These are phyloP conservation scores for Phyllostomus hastatus DNA, from an alignment of 2,113 vertebrate species.

Conservation along the genomic window DNA sequence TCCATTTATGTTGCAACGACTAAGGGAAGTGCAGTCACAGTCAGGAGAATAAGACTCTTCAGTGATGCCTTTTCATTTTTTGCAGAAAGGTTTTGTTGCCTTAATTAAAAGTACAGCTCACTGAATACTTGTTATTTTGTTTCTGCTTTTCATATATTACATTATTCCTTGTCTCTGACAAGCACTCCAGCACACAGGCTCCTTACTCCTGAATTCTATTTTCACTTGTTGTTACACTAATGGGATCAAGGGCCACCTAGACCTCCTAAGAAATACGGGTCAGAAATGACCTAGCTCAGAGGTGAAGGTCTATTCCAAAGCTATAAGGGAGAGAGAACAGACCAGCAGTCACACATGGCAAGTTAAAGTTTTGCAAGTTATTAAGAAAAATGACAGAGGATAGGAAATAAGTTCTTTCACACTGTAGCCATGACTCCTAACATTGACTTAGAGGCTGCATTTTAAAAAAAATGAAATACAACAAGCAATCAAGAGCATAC, in stretches of 20 bases:
- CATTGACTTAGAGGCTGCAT: neutral
- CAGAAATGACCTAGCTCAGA: neutral
- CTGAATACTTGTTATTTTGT: neutral
- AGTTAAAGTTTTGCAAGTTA: neutral
- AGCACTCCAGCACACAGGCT: neutral
- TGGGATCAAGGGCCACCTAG: neutral
- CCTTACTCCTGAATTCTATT: neutral
- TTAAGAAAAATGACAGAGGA: slow-evolving; percentile 21
- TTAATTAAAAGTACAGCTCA: neutral
- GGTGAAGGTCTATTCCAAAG: neutral
- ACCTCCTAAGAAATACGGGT: neutral
- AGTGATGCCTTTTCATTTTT: neutral
- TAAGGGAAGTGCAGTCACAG: neutral
- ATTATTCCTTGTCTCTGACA: neutral
- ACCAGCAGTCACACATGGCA: neutral
- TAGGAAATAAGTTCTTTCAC: neutral
- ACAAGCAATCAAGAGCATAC: neutral
- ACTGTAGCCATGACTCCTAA: neutral
- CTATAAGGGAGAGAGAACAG: neutral
- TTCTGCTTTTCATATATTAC: neutral
- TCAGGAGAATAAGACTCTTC: neutral
- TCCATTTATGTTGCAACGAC: neutral
- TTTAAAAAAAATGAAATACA: neutral
- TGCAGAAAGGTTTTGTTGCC: neutral
- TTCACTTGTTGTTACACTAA: neutral